phyloP scores from a whole-genome alignment of 1,140 invertebrate species.

The Lasioglossum albipes region DNA sequence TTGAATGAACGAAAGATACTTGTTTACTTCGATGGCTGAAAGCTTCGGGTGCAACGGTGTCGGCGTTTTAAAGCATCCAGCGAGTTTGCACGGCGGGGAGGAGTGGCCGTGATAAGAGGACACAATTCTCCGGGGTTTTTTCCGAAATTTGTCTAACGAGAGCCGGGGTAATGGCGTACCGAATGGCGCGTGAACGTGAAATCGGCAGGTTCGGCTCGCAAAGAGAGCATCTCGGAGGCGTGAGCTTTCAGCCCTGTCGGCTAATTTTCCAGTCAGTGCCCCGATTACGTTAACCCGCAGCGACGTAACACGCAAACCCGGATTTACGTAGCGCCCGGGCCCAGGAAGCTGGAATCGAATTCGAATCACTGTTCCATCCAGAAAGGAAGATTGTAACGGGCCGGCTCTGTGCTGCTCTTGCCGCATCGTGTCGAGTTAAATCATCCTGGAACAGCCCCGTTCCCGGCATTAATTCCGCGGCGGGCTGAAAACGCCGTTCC shows the following conservation, averaged over 20 bases:
- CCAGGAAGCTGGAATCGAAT: constrained; percentile 19
- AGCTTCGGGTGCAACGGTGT: too few relatives aligned
- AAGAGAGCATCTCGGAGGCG: constrained; percentile 12
- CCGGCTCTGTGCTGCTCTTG: neutral
- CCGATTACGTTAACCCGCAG: constrained; percentile 36
- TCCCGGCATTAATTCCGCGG: constrained; percentile 43
- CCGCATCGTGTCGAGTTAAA: constrained; percentile 19
- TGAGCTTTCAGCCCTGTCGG: constrained; percentile 31
- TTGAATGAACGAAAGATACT: too few relatives aligned
- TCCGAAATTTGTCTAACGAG: neutral
- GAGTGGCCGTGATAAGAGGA: too few relatives aligned
- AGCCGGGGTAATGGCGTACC: neutral
- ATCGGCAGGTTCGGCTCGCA: neutral
- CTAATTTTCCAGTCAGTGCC: constrained; percentile 43
- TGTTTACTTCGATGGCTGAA: too few relatives aligned
- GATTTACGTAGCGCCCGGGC: constrained; percentile 33
- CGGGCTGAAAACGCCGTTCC: constrained; percentile 17
- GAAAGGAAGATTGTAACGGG: constrained; percentile 17
- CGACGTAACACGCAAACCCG: constrained; percentile 37
- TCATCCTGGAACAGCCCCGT: constrained; percentile 36
- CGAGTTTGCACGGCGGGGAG: too few relatives aligned
- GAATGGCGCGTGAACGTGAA: constrained; percentile 10
- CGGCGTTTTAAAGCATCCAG: too few relatives aligned
- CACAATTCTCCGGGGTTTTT: too few relatives aligned
- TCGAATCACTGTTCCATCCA: constrained; percentile 36